Percentiles rank a stretch among this genome's conserved stretches.
Conservation (phyloP, 1,140 invertebrate species). For the Popillia japonica region DNA sequence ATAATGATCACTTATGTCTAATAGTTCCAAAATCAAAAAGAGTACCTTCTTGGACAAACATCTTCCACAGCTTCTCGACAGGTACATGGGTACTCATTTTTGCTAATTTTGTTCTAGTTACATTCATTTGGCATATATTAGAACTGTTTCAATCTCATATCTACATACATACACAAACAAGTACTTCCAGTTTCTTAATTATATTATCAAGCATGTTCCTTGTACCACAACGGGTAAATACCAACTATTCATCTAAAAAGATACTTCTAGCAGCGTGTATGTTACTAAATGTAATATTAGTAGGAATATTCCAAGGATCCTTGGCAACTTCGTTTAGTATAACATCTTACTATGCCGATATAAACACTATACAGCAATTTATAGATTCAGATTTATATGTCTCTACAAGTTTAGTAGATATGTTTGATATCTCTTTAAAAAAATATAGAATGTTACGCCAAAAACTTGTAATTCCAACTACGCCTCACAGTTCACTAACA, state of each 20-base stretch:
- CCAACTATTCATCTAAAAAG: conserved; percentile 39
- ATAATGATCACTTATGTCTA: conserved; percentile 59
- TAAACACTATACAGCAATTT: conserved; percentile 57
- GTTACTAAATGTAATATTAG: conserved; percentile 56
- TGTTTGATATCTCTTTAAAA: conserved; percentile 42
- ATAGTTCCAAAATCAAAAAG: conserved; percentile 58
- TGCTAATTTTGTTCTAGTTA: neutral
- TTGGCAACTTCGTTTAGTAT: conserved; percentile 52
- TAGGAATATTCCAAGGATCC: conserved; percentile 51
- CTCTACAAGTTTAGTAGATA: conserved; percentile 49
- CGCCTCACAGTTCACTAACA: neutral
- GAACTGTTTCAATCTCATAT: neutral
- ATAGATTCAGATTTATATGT: conserved; percentile 56
- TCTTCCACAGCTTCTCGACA: conserved; percentile 57
- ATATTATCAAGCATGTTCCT: neutral
- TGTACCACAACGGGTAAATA: conserved; percentile 2
- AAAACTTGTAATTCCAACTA: neutral
- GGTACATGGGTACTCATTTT: conserved; percentile 55
- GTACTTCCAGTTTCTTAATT: neutral
- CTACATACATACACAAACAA: neutral
- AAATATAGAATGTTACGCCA: conserved; percentile 6
- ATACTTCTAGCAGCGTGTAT: conserved; percentile 52
- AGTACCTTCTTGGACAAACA: conserved; percentile 60
- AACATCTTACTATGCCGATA: conserved; percentile 58
- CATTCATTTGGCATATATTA: neutral